phyloP scores from a whole-genome alignment of 2,113 vertebrate species.

The Petromus typicus region DNA sequence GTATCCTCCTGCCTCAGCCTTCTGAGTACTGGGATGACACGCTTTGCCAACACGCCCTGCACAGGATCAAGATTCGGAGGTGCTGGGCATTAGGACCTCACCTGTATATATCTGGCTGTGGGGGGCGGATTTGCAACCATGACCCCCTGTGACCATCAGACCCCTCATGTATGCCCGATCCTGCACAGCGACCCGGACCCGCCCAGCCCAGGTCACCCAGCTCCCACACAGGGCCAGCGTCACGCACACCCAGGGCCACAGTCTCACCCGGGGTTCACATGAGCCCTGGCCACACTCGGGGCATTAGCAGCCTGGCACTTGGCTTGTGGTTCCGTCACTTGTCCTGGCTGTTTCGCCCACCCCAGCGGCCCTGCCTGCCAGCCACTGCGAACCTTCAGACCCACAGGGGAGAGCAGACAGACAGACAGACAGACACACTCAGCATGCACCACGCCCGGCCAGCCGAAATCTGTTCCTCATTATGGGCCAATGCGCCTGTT shows the following conservation, averaged over 20 bases:
- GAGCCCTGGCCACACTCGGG: slow-evolving; percentile 9
- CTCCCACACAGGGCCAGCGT: neutral
- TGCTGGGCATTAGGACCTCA: neutral
- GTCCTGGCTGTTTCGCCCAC: neutral
- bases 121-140: neutral
- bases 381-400: neutral
- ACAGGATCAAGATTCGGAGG: neutral
- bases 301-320: neutral
- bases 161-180: neutral
- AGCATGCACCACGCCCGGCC: neutral
- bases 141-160: neutral
- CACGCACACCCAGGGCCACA: neutral
- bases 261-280: neutral
- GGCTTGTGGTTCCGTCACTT: neutral
- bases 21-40: neutral
- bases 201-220: neutral
- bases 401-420: neutral
- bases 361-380: neutral
- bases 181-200: neutral
- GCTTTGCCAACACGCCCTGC: neutral
- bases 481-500: slow-evolving; percentile 95
- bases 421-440: neutral
- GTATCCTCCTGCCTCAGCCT: neutral
- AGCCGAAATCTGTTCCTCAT: slow-evolving; percentile 78
- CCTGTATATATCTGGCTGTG: rapidly evolving